A percentile compares a stretch with the other conserved stretches of the same genome.
These are phyloP conservation scores for Serilophus lunatus DNA, from an alignment of 2,113 vertebrate genomes.

Conservation along the genomic window DNA sequence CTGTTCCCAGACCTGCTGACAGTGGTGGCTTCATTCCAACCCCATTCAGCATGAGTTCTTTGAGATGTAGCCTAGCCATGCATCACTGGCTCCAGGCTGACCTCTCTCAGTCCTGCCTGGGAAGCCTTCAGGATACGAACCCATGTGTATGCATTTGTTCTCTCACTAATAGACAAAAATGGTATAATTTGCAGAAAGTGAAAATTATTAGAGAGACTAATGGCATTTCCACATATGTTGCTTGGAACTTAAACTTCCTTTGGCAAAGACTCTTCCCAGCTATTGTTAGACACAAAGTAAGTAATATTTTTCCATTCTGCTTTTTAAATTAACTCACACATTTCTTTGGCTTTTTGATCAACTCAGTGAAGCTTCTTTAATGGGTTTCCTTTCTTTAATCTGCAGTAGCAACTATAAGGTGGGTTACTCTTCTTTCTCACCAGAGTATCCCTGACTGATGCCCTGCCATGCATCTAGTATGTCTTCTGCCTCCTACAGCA, in stretches of 20 bases:
- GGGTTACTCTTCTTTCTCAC: not conserved
- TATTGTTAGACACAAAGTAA: not conserved
- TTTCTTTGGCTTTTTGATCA: not conserved
- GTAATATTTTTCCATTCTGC: not conserved
- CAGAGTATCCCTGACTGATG: not conserved
- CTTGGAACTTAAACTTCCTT: slow-evolving; percentile 26
- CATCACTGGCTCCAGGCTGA: not conserved
- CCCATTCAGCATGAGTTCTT: not conserved
- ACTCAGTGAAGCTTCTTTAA: not conserved
- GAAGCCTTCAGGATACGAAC: not conserved
- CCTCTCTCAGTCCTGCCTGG: fast-evolving
- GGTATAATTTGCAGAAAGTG: not conserved
- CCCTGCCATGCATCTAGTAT: not conserved
- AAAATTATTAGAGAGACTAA: slow-evolving; percentile 6
- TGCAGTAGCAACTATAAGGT: not conserved
- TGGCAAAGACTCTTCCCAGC: not conserved
- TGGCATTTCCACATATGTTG: slow-evolving; percentile 20
- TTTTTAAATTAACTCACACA: not conserved
- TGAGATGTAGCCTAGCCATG: not conserved
- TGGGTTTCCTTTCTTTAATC: not conserved
- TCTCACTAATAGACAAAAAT: not conserved
- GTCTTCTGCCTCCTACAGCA: not conserved
- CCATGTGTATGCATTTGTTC: not conserved
- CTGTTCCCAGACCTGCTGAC: not conserved
- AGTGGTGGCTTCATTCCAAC: not conserved